Base-by-base conservation (phyloP, 1,140 invertebrate species). In the Teleogryllus occipitalis region DNA sequence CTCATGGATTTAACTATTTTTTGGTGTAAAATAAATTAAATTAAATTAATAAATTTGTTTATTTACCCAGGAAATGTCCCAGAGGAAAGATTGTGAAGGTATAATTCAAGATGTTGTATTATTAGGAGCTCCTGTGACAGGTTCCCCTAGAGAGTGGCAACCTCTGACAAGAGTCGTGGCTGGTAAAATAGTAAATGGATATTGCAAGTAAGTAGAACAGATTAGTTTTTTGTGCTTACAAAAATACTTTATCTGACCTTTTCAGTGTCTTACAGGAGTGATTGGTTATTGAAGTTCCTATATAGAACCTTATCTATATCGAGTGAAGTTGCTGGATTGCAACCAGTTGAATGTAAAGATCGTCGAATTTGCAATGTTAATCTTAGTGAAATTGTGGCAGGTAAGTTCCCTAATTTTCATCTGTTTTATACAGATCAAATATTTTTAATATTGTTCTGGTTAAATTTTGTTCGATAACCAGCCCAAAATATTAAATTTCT, bases 91-190 rank as follows among this genome's bases (percentile, higher is more conserved):
- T 76, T 86, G 84, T 79, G 88, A 90, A 82, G 92, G 92, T 7
- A 91, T 94, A 79, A 85, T 94, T 48, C 90, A 93, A 83, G 91
- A 94, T 84, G 93, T 90, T 0, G 87, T 93, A 78, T 85, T 94
- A 77, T 86, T 94, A 8, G 93, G 93, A 49, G 90, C 92, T 8
- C 93, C 93, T 14, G 90, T 92, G 65, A 87, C 89, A 8, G 90
- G 88, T 22, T 85, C 88, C 82, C 82, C 85, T 54, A 84, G 85
- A 80, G 84, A 88, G 27, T 93, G 92, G 92, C 83, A 87, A 77
- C 85, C 86, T 77, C 87, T 92, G 80, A 82, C 86, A 0, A 84
- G 83, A 80, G 89, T 93, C 54, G 91, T 93, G 0, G 88, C 89
- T 75, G 92, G 92, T 10, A 89, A 87, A 82, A 89, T 93, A 81